Conservation (phyloP, 1,140 invertebrate species). For the Leptinotarsa undecemlineata region DNA sequence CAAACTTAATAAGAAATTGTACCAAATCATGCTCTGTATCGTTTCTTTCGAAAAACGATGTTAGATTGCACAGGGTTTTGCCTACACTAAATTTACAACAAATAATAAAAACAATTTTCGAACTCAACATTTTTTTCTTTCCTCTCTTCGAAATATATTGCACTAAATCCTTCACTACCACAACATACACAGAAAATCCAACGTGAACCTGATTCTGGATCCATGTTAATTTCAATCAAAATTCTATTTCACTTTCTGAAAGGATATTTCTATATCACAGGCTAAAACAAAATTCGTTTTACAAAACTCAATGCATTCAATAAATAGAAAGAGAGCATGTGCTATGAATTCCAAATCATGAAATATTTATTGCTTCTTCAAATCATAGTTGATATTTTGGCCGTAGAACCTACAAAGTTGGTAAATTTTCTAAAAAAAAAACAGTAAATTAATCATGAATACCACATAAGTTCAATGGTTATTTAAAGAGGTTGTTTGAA, state of each 20-base stretch:
- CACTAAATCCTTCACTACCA: constrained; percentile 20
- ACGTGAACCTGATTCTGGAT: constrained; percentile 12
- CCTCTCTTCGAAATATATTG: constrained; percentile 21
- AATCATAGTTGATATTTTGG: no score
- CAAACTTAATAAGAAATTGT: constrained; percentile 42
- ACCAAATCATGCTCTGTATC: constrained; percentile 45
- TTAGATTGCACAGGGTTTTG: constrained; percentile 38
- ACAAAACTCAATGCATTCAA: constrained; percentile 33
- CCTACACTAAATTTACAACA: constrained; percentile 24
- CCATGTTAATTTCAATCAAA: background rate
- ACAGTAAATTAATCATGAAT: no score
- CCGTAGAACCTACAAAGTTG: no score
- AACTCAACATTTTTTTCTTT: background rate
- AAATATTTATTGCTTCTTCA: no score
- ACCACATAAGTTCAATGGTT: no score
- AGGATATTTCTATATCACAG: constrained; percentile 49
- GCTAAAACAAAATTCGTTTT: constrained; percentile 45
- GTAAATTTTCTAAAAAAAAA: no score
- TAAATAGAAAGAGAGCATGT: background rate
- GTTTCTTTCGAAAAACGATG: constrained; percentile 24
- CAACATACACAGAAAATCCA: constrained; percentile 1
- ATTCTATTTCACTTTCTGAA: background rate
- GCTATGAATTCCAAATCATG: no score
- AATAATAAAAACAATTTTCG: constrained; percentile 23
- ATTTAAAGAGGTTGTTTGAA: no score